Evolutionary conservation across 1,140 invertebrate species (phyloP), one percentile per base, ranked within the genome.

Genomic region (Drosophila repletoides): DNA sequence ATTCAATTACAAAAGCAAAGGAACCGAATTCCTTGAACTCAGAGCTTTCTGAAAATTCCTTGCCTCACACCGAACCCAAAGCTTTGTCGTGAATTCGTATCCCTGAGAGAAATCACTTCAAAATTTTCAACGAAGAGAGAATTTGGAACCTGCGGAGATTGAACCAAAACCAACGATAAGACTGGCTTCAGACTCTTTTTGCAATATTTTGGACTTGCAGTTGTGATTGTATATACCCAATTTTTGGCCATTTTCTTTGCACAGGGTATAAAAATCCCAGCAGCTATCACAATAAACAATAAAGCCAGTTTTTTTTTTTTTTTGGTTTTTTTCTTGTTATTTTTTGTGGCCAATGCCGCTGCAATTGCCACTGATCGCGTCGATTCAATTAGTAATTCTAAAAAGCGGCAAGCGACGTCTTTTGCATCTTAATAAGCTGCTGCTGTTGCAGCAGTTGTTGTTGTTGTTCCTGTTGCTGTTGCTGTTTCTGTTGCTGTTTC

Each of bases 371-470:
- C 75, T 70, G 72, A 86, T 81, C 80, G 86, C 87, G 87, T 89
- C 87, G 86, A 83, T 88, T 89, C 87, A 89, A 89, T 89, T 89
- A 89, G 87, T 89, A 79, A 89, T 89, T 89, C 87, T 88, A 76
- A 88, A 88, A 83, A 83, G 76, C 80, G 77, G 72, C 75, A 81
- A 76, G 70, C 76, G 63, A 87, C 75, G 87, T 72, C 68, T 86
- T 79, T 76, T 83, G 87, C 86, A 89, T 89, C 76, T 72, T 79
- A 84, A 88, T 86, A 71, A 87, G 63, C 38, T 28, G 52, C 17
- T 64, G 43, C 24, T 45, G 24, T 29, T 58, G 48, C 26, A 38
- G 21, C 24, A 22, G 40, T 9, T 21, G 26, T 43, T 61, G 67
- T 21, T 45, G 49, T 21, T 60, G 41, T 9, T 49, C 46, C n/a